These are phyloP conservation scores for Cettia cetti DNA, from an alignment of 2,113 vertebrate species.

Conservation along the genomic window DNA sequence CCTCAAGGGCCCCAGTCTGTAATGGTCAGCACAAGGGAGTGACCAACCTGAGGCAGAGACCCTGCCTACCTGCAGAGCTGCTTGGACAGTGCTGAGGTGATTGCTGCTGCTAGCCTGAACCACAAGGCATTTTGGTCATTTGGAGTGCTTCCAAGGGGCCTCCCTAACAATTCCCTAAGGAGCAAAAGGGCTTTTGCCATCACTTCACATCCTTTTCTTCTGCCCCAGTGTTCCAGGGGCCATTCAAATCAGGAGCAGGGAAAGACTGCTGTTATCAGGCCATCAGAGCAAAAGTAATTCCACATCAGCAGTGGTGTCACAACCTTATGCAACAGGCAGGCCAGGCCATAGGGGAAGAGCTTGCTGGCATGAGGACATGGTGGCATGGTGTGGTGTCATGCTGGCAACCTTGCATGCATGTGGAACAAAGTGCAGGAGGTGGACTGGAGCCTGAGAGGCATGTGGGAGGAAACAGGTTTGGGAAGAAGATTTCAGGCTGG, in stretches of 20 bases:
- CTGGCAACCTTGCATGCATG: neutral
- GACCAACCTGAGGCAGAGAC: neutral
- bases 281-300: neutral
- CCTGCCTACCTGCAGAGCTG: neutral
- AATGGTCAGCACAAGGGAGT: neutral
- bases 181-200: neutral
- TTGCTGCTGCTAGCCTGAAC: neutral
- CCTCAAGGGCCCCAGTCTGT: accelerated
- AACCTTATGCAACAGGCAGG: accelerated
- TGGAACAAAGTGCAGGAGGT: neutral
- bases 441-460: neutral
- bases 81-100: neutral
- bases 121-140: neutral
- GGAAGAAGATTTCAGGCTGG: neutral
- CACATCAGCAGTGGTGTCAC: neutral
- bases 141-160: neutral
- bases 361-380: neutral
- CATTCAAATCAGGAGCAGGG: neutral
- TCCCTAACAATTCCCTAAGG: neutral
- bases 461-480: neutral
- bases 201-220: accelerated
- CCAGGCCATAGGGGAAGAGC: neutral
- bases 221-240: neutral
- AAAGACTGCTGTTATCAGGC: neutral
- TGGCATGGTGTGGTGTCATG: neutral